Base-by-base conservation (phyloP, 2,888 invertebrate species). In the Leptothorax acervorum region DNA sequence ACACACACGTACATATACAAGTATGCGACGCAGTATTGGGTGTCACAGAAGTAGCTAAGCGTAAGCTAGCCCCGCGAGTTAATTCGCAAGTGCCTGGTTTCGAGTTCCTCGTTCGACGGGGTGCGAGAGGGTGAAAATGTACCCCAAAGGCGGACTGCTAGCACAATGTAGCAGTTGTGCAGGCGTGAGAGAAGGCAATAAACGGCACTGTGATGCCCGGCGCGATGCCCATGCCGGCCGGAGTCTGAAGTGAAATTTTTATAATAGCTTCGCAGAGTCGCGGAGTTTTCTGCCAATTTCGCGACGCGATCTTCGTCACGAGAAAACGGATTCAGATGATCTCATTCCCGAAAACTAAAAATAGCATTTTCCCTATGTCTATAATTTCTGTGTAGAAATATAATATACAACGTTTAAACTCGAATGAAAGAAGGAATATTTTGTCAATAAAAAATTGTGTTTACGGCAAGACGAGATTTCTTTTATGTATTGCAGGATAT, bases 1-100 rank as follows among this genome's bases (percentile, higher is more conserved):
- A 73, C 48, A 65, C 51, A 62, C 57, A 57, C 35, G 45, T 23
- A 82, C 28, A 79, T 6, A 71, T 12, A 62, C 53, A 79, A 55
- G n/a, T 62, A 76, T 75, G 39, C 48, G 78, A 55, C 82, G 11
- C 57, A 71, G 18, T 73, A 81, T 51, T 60, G 48, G 68, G 55
- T 78, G 68, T 78, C 68, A 73, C 48, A 39, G 79, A 81, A 73
- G 45, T 81, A 78, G 35, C 70, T 78, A 60, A 68, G 74, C 60
- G 39, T 23, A 57, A 81, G 73, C 79, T 60, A 73, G 70, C 51
- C 60, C 28, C 45, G 42, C 62, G 70, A 66, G 51, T 75, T 85
- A 76, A 82, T 85, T 75, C 65, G 82, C 83, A 70, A 82, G 23
- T 62, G 84, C 84, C 84, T 84, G 84, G 79, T 79, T 62, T 74